Evolutionary conservation across 2,888 invertebrate genomes (phyloP).

Genomic region (Thysanoteuthis rhombus): DNA sequence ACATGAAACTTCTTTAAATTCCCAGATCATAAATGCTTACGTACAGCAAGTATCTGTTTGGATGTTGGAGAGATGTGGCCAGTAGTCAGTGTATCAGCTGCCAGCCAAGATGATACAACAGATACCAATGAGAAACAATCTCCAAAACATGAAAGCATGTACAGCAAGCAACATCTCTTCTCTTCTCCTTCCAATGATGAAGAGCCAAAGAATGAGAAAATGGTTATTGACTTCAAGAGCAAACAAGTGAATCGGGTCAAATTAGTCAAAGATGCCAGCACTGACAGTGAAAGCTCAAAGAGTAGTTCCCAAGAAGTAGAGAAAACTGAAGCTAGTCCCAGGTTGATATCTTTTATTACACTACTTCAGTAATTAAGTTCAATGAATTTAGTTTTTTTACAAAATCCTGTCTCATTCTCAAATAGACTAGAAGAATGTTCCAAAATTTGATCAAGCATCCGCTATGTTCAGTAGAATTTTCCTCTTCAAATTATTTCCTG

Average conservation of each 20-base stretch:
- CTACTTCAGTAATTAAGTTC: not conserved
- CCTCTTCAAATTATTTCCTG: too few relatives aligned
- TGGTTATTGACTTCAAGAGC: constrained; percentile 1
- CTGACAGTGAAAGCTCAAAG: not conserved
- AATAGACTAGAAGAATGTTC: not conserved
- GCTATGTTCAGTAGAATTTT: too few relatives aligned
- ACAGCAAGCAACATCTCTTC: not conserved
- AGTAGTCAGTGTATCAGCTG: not conserved
- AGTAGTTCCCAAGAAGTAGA: not conserved
- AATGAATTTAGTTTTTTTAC: not conserved
- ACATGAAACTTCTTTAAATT: not conserved
- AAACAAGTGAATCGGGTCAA: not conserved
- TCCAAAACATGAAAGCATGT: not conserved
- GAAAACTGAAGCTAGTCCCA: not conserved
- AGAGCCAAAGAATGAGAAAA: not conserved
- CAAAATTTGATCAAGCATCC: too few relatives aligned
- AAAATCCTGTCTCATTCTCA: not conserved
- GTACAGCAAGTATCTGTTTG: constrained; percentile 21
- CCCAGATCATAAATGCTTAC: not conserved
- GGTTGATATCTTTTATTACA: not conserved
- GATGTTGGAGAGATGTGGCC: constrained; percentile 25
- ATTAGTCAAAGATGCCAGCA: not conserved
- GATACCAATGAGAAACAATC: not conserved
- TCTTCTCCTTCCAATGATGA: not conserved
- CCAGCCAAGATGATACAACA: not conserved